Evolutionary conservation across 2,888 invertebrate species (phyloP).

Genomic region (Torymus texanus): DNA sequence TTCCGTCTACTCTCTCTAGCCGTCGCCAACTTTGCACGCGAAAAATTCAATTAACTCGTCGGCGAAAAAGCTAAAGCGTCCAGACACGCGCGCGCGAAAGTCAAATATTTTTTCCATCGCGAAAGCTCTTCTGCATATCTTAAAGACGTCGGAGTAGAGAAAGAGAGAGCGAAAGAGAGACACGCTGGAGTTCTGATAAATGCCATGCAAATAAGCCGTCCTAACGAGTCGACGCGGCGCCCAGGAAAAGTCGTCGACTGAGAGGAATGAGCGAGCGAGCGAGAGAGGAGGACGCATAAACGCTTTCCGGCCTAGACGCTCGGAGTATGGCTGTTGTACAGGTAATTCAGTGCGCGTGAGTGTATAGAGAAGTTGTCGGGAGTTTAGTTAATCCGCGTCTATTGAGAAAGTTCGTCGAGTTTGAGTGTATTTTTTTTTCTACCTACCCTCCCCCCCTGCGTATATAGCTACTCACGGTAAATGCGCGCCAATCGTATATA

Average conservation of each 20-base stretch:
- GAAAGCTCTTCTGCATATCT: conserved; percentile 18
- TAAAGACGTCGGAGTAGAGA: not conserved
- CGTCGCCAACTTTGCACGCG: not conserved
- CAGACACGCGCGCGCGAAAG: not conserved
- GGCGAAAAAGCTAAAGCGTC: no score
- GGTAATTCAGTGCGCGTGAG: not conserved
- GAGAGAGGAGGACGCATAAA: not conserved
- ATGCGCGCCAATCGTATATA: not conserved
- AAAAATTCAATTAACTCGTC: conserved; percentile 34
- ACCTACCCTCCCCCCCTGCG: no score
- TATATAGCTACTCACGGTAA: not conserved
- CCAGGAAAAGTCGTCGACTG: conserved; percentile 55
- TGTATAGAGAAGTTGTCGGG: not conserved
- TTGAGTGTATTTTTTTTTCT: conserved; percentile 1
- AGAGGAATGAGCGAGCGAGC: conserved; percentile 56
- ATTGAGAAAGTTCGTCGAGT: conserved; percentile 15
- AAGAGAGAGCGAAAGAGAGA: not conserved
- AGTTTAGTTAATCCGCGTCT: not conserved
- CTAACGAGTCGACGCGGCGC: conserved; percentile 60
- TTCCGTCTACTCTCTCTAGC: not conserved
- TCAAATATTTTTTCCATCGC: conserved; percentile 6
- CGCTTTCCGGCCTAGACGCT: no score
- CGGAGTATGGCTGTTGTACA: not conserved
- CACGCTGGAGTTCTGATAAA: conserved; percentile 61
- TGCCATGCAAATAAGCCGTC: conserved; percentile 63